Evolutionary conservation across 2,888 invertebrate genomes (phyloP), one percentile per base, ranked within the genome.

Genomic region (Trichopoda pennipes): DNA sequence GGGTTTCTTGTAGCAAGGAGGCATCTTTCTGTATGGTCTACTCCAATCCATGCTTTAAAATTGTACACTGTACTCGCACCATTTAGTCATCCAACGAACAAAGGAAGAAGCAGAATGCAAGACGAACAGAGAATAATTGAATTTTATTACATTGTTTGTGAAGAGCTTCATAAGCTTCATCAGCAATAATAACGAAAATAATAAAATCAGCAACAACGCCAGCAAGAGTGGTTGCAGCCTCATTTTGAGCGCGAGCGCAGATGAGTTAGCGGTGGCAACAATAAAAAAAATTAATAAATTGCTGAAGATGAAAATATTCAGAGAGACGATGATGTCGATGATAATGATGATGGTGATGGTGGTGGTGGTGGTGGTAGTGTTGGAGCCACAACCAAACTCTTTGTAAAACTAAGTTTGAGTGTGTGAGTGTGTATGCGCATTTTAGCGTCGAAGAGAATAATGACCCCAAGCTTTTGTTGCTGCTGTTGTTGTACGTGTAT

Each of bases 91-190:
- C 21, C 49, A 73, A 69, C 76, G 78, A 83, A 85, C 86, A 88
- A 90, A 89, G 88, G 88, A 86, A 87, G 88, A 90, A 90, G 87
- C 87, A 88, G 87, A 88, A 86, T 88, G 87, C 88, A 88, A 89
- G 88, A 89, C 88, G 88, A 86, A 87, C 88, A 84, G 87, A 88
- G 90, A 90, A 90, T 90, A 90, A 90, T 90, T 90, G 90, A 90
- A 90, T 90, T 90, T 90, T 90, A 90, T 90, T 90, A 90, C 90
- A 90, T 89, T 89, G 90, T 90, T 79, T 89, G 88, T 51, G 58
- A 86, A 87, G 88, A 88, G 88, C 86, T 82, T 78, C 81, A 74
- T 64, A 75, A 78, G 72, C 63, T 73, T 83, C 83, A 75, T 74
- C 78, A 81, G 56, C 58, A 78, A 47, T 73, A 69, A 75, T 55